Evolutionary conservation across 2,797 vertebrate genomes (phyloP).

Genomic region (Aeoliscus strigatus): DNA sequence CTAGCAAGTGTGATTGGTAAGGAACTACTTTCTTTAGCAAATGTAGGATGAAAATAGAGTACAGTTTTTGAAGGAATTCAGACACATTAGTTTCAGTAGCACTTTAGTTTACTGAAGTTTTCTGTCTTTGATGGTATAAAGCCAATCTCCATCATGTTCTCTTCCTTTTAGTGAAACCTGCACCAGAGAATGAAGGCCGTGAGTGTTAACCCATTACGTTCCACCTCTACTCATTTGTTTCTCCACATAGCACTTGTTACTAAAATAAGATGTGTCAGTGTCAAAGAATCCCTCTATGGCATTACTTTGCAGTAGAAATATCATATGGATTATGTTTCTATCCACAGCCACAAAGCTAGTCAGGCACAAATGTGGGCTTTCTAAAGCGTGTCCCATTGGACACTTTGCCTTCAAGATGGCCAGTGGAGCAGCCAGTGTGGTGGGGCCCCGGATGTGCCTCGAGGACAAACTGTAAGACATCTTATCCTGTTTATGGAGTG

Average conservation of each 20-base stretch:
- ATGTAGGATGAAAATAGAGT: background rate
- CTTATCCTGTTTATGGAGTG: background rate
- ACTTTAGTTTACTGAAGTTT: too few species aligned
- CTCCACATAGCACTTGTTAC: too few species aligned
- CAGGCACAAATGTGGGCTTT: conserved; percentile 85
- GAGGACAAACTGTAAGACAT: conserved; percentile 88
- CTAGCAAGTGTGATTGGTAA: conserved; percentile 83
- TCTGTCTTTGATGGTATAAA: too few species aligned
- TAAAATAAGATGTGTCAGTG: too few species aligned
- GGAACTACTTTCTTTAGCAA: conserved; percentile 33
- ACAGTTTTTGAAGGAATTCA: background rate
- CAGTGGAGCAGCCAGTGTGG: conserved; percentile 94
- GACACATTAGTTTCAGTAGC: background rate
- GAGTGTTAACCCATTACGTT: conserved; percentile 63
- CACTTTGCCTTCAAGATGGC: conserved; percentile 95
- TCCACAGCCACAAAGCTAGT: conserved; percentile 76
- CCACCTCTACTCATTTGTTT: background rate
- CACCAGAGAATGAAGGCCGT: conserved; percentile 66
- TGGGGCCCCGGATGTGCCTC: conserved; percentile 92
- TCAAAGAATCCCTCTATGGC: too few species aligned
- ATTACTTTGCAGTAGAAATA: too few species aligned
- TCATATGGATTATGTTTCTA: too few species aligned
- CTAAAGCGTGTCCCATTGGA: conserved; percentile 83
- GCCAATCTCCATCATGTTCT: background rate
- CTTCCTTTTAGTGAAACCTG: conserved; percentile 70